Evolutionary conservation across 2,888 invertebrate species (phyloP).

Genomic region (Anthophora plumipes): DNA sequence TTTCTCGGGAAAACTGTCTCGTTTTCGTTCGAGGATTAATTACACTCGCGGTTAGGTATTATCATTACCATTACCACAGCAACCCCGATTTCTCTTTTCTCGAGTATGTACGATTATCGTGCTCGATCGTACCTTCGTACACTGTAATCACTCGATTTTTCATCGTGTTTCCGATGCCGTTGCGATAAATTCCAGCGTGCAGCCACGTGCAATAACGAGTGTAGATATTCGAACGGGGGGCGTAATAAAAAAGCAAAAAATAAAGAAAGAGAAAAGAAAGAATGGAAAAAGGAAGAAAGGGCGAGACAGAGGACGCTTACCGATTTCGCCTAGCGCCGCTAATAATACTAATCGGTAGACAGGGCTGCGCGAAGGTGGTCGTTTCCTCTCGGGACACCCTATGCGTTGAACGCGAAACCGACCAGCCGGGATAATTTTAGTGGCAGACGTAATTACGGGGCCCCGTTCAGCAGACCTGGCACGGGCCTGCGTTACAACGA

Average conservation of each 20-base stretch:
- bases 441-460: conserved; percentile 64
- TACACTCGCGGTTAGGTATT: conserved; percentile 20
- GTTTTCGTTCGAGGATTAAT: conserved; percentile 36
- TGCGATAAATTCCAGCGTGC: conserved; percentile 32
- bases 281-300: not conserved
- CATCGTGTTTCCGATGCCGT: not conserved
- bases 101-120: conserved; percentile 15
- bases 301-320: not conserved
- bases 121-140: not conserved
- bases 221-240: not conserved
- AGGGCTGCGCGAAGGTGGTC: conserved; percentile 18
- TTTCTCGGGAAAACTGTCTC: not conserved
- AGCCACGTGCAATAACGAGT: conserved; percentile 10
- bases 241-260: not conserved
- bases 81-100: conserved; percentile 46
- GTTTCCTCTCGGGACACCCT: conserved; percentile 53
- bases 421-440: conserved; percentile 58
- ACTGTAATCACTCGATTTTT: conserved; percentile 23
- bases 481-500: conserved; percentile 40
- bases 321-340: conserved; percentile 35
- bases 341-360: conserved; percentile 44
- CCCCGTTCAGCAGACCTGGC: conserved; percentile 51
- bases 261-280: not conserved
- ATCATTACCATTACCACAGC: conserved; percentile 17
- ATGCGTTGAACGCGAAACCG: conserved; percentile 44